Conservation (phyloP, 2,888 invertebrate genomes). For the Tipula lateralis region DNA sequence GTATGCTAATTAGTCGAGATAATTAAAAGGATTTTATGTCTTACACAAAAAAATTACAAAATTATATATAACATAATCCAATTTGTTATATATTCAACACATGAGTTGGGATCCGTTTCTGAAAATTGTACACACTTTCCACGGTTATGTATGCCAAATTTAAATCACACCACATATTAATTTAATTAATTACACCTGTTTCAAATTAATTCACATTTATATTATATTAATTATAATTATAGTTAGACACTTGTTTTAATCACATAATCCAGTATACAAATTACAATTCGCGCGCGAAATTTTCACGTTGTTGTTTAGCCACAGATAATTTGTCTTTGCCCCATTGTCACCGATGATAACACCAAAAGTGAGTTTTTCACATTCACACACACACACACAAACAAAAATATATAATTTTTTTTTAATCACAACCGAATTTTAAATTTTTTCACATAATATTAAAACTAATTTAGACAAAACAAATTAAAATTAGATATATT, state of each 20-base stretch:
- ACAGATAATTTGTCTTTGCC: background rate
- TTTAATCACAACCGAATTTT: background rate
- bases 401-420: background rate
- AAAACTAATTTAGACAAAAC: background rate
- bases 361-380: background rate
- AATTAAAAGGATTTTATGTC: background rate
- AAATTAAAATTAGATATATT: background rate
- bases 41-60: background rate
- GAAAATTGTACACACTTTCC: background rate
- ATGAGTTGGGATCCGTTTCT: background rate
- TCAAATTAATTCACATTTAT: background rate
- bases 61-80: background rate
- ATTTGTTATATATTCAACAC: background rate
- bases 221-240: too few species aligned
- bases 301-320: background rate
- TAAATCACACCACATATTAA: slow-evolving; percentile 7
- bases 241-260: background rate
- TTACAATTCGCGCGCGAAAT: background rate
- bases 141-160: background rate
- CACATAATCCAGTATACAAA: too few species aligned
- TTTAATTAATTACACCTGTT: background rate
- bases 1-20: background rate
- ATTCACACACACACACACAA: background rate
- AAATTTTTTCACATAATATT: background rate
- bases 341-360: background rate